These are phyloP conservation scores for Cheilosia vulpina DNA, from an alignment of 2,888 invertebrate species.

Conservation along the genomic window DNA sequence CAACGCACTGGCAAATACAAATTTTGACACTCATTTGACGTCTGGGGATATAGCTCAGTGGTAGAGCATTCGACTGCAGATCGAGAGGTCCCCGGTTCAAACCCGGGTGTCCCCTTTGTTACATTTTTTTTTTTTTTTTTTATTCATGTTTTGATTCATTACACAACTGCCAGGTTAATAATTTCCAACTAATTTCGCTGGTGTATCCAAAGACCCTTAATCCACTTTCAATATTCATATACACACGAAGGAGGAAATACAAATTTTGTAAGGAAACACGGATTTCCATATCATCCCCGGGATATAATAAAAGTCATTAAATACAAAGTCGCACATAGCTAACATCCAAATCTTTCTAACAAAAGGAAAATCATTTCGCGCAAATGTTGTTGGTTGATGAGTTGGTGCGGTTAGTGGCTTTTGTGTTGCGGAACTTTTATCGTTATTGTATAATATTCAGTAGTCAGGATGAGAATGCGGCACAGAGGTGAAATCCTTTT, in stretches of 20 bases:
- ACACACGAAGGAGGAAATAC: not conserved
- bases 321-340: not conserved
- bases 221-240: not conserved
- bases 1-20: not conserved
- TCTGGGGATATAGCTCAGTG: slow-evolving; percentile 81
- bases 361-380: slow-evolving; percentile 16
- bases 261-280: not conserved
- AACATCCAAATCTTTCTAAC: not conserved
- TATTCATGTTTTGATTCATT: slow-evolving; percentile 1
- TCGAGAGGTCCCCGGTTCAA: slow-evolving; percentile 82
- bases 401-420: slow-evolving; percentile 1
- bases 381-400: slow-evolving; percentile 8
- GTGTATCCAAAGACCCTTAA: no score
- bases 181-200: not conserved
- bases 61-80: slow-evolving; percentile 82
- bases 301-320: slow-evolving; percentile 21
- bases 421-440: slow-evolving; percentile 22
- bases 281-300: not conserved
- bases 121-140: slow-evolving; percentile 51
- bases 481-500: slow-evolving; percentile 24
- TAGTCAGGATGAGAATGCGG: slow-evolving; percentile 3
- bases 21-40: not conserved
- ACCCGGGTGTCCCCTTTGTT: slow-evolving; percentile 79
- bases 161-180: not conserved
- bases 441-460: slow-evolving; percentile 5